These are phyloP conservation scores for Dascillus cervinus DNA, from an alignment of 2,888 invertebrate genomes.

Conservation along the genomic window DNA sequence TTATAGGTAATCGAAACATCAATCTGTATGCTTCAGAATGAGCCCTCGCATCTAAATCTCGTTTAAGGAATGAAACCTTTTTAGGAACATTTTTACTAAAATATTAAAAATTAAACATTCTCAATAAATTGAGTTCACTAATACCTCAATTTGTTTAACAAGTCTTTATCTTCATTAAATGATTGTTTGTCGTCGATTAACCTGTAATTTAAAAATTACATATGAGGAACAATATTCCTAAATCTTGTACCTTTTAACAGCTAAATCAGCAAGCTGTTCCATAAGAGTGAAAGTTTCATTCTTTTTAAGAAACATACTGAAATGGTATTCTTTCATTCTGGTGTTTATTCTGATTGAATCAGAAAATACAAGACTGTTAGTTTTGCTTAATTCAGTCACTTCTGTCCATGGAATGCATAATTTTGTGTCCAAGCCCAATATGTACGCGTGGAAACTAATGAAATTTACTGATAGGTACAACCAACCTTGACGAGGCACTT, in stretches of 20 bases:
- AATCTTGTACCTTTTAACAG: conserved; percentile 70
- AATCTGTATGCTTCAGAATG: conserved; percentile 87
- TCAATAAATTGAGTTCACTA: conserved; percentile 1
- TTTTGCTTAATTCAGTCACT: conserved; percentile 71
- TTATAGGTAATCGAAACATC: conserved; percentile 75
- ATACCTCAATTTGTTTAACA: conserved; percentile 71
- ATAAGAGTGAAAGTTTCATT: conserved; percentile 86
- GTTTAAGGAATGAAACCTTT: conserved; percentile 84
- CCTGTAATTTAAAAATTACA: conserved; percentile 52
- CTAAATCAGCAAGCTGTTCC: conserved; percentile 93
- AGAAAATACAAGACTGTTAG: conserved; percentile 69
- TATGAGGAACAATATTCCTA: conserved; percentile 2
- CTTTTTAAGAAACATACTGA: conserved; percentile 85
- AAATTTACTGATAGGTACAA: conserved; percentile 95
- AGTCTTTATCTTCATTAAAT: conserved; percentile 81
- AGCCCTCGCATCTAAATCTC: conserved; percentile 91
- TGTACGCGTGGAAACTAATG: conserved; percentile 91
- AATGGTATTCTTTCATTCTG: conserved; percentile 78
- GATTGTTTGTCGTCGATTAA: conserved; percentile 87
- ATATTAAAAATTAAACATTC: conserved; percentile 11
- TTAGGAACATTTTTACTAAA: conserved; percentile 77
- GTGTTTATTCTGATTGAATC: conserved; percentile 84
- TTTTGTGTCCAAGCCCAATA: conserved; percentile 85
- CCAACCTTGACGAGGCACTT: conserved; percentile 93
- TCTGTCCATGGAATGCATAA: conserved; percentile 87